These are phyloP conservation scores for Melinaea marsaeus DNA, from an alignment of 2,888 invertebrate species.

Conservation along the genomic window DNA sequence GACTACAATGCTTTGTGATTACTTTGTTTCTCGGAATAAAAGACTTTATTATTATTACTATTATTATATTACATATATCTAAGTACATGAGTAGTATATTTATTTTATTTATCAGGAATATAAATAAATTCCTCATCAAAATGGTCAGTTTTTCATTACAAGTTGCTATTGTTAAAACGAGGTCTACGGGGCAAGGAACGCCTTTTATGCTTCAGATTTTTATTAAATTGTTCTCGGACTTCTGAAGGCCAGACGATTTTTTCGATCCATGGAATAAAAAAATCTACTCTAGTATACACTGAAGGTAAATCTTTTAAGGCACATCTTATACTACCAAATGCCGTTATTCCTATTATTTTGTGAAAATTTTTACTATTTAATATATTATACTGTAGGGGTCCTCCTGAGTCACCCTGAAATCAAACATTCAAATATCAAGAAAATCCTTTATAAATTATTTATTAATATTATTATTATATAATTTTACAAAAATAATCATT, in stretches of 20 bases:
- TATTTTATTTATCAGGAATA: neutral
- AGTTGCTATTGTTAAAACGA: too few relatives aligned
- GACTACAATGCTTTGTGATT: too few relatives aligned
- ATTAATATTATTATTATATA: too few relatives aligned
- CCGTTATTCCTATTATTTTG: conserved; percentile 10
- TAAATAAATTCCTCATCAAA: neutral
- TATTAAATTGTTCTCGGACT: neutral
- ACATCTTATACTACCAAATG: conserved; percentile 9
- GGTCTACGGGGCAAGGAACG: too few relatives aligned
- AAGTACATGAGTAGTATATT: too few relatives aligned
- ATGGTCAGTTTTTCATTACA: too few relatives aligned
- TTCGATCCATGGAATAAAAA: conserved; percentile 36
- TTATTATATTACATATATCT: too few relatives aligned
- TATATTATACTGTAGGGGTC: conserved; percentile 29
- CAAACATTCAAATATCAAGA: neutral
- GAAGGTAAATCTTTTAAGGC: conserved; percentile 23
- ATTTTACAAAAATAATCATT: too few relatives aligned
- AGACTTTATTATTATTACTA: too few relatives aligned
- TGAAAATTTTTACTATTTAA: conserved; percentile 4
- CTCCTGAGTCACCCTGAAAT: conserved; percentile 37
- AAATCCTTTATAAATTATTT: too few relatives aligned
- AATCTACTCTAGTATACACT: conserved; percentile 33
- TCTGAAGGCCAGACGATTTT: conserved; percentile 25
- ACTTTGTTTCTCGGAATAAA: too few relatives aligned
- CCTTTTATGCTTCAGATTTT: neutral